Conservation (phyloP, 2,888 invertebrate species). For the Melolontha melolontha region DNA sequence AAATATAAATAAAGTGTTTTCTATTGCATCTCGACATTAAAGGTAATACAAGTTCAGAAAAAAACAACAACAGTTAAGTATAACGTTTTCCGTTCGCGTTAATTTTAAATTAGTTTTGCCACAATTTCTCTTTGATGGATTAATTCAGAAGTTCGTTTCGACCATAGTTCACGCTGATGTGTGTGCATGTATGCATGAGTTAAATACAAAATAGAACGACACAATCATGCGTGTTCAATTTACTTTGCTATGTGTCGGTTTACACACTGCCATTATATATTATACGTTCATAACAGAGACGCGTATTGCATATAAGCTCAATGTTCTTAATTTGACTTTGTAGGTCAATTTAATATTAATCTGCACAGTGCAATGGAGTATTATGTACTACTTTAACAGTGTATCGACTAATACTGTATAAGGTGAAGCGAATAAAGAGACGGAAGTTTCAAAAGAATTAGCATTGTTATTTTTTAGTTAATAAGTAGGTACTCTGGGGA, state of each 20-base stretch:
- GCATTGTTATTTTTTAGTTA: too few species aligned
- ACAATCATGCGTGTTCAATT: conserved; percentile 18
- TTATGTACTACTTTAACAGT: not conserved
- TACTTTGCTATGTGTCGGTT: conserved; percentile 7
- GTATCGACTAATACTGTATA: too few species aligned
- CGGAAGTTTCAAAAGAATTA: too few species aligned
- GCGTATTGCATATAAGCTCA: conserved; percentile 17
- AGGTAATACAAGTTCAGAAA: too few species aligned
- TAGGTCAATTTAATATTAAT: conserved; percentile 30
- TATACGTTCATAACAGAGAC: conserved; percentile 18
- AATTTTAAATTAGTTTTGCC: too few species aligned
- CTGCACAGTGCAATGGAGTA: not conserved
- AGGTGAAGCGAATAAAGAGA: too few species aligned
- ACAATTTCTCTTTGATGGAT: conserved; percentile 21
- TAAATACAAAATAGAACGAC: conserved; percentile 25
- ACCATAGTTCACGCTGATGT: not conserved
- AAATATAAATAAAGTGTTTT: too few species aligned
- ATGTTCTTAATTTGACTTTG: conserved; percentile 27
- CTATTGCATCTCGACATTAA: too few species aligned
- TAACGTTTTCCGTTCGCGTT: too few species aligned
- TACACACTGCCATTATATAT: conserved; percentile 13
- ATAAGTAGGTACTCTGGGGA: too few species aligned
- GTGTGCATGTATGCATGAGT: conserved; percentile 9
- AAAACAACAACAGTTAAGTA: too few species aligned
- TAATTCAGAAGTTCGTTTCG: conserved; percentile 19